These are phyloP conservation scores for Dryomyza anilis DNA, from an alignment of 2,888 invertebrate species.

Conservation along the genomic window DNA sequence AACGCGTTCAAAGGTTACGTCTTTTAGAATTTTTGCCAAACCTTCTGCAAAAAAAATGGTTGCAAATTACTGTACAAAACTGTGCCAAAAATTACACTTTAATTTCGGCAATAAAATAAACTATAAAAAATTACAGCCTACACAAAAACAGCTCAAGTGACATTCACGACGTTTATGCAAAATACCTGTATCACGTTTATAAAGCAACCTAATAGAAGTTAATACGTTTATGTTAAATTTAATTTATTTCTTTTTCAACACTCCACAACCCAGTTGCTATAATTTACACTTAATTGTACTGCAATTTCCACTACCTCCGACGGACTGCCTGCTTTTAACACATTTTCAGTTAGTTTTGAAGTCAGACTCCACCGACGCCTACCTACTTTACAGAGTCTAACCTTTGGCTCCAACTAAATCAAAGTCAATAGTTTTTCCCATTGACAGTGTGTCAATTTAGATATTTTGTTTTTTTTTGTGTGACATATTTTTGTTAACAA, in stretches of 20 bases:
- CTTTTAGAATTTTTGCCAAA: background rate
- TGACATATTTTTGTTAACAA: too few relatives aligned
- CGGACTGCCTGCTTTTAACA: background rate
- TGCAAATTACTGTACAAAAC: background rate
- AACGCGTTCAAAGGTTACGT: background rate
- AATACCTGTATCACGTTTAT: too few relatives aligned
- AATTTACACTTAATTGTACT: background rate
- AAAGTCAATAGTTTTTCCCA: too few relatives aligned
- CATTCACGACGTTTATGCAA: constrained; percentile 7
- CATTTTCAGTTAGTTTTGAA: too few relatives aligned
- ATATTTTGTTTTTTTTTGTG: too few relatives aligned
- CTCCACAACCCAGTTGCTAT: background rate
- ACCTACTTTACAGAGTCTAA: too few relatives aligned
- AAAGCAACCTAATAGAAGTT: constrained; percentile 5
- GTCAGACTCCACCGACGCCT: too few relatives aligned
- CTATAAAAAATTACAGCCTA: background rate
- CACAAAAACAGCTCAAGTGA: background rate
- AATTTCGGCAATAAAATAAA: background rate
- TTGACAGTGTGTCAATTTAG: too few relatives aligned
- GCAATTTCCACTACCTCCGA: too few relatives aligned
- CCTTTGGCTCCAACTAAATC: too few relatives aligned
- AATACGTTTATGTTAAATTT: constrained; percentile 5
- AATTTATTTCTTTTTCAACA: background rate
- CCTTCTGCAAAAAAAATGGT: background rate
- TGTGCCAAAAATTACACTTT: background rate